Evolutionary conservation across 2,113 vertebrate genomes (phyloP), one percentile per base, ranked within the genome.

Genomic region (Tetraodon nigroviridis): DNA sequence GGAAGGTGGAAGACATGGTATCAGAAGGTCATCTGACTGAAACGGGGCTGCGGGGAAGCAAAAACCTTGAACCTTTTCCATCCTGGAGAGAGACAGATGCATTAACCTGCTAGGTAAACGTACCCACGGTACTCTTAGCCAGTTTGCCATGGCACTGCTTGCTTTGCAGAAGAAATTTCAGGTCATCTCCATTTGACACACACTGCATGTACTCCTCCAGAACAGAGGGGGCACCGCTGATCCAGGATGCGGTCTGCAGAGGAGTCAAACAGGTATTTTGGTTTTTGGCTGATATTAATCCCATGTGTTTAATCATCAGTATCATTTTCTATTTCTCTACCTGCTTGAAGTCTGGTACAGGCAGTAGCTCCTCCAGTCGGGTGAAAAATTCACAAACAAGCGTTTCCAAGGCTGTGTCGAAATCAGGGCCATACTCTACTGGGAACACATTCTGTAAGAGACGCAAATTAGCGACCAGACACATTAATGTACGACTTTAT

Each of bases 401-500:
- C 21, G 89, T 90, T 69, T 94, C 91, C 41, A 94, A 83, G 3
- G 90, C 92, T 0, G 66, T 78, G 67, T 93, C 72, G 50, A 95
- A 95, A 48, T 85, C 74, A 13, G 92, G 91, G 14, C 93, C 93
- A 11, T 94, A 95, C 50, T 94, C 91, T 4, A 88, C 84, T 41
- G 91, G 86, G 68, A 91, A 91, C 22, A 89, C 83, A 44, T 90
- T 91, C 92, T 94, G 69, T 6, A 60, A 50, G 51, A 51, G 20
- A 0, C 22, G 37, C 19, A 19, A 41, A 45, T 24, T 13, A 10
- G 52, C 6, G 51, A 14, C 7, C 40, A 14, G 1, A 21, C 51
- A 57, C 10, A 8, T 64, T 20, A 29, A 29, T 32, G 44, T 24
- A 56, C 15, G 14, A 17, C 4, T 27, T 13, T 2, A 15, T 14